A percentile compares a stretch with the other conserved stretches of the same genome.
phyloP scores from a whole-genome alignment of 2,888 invertebrate genomes.

The Zygogramma bicolorata region DNA sequence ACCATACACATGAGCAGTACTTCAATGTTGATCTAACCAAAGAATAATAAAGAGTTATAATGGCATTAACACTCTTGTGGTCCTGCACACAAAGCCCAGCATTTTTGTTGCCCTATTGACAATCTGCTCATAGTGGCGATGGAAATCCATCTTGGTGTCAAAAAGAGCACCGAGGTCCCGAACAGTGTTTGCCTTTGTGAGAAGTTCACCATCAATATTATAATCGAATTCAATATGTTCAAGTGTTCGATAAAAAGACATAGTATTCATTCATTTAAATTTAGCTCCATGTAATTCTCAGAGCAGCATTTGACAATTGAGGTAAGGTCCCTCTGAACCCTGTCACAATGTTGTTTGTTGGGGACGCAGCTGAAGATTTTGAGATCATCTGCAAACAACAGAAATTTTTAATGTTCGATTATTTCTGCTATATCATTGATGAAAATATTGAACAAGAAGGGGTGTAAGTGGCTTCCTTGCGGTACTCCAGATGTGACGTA shows the following conservation, averaged over 20 bases:
- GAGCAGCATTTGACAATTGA: slow-evolving; percentile 3
- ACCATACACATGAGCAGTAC: no score
- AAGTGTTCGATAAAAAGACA: neutral
- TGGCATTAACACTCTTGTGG: no score
- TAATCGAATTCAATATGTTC: neutral
- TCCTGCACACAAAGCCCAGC: no score
- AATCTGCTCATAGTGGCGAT: neutral
- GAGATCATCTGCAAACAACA: neutral
- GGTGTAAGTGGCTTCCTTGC: slow-evolving; percentile 4
- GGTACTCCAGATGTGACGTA: slow-evolving; percentile 5
- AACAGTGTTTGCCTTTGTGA: neutral
- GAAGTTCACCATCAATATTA: neutral
- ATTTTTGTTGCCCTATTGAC: neutral
- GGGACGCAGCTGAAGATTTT: neutral
- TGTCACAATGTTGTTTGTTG: neutral
- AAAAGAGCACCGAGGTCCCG: neutral
- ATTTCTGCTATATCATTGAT: neutral
- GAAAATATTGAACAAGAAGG: slow-evolving; percentile 7
- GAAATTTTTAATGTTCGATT: neutral
- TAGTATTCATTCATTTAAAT: neutral
- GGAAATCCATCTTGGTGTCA: neutral
- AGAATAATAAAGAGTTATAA: no score
- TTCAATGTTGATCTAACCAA: no score
- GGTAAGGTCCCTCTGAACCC: neutral
- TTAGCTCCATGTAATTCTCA: neutral